A percentile compares a stretch with the other conserved stretches of the same genome.
Conservation (phyloP, 2,113 vertebrate genomes). For the Atractosteus spatula region DNA sequence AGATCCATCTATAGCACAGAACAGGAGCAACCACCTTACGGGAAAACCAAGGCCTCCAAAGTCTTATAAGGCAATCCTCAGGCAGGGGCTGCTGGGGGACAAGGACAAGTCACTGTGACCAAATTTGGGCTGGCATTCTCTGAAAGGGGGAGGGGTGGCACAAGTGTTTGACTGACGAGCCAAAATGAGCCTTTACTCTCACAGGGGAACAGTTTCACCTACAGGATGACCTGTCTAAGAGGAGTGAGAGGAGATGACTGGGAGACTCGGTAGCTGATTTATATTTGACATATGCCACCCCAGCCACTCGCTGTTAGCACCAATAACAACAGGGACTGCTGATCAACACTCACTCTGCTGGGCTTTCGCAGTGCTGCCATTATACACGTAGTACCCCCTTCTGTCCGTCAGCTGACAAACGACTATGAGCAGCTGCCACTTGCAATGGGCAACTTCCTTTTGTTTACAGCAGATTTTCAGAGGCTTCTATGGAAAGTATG, state of each 20-base stretch:
- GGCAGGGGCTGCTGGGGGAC: constrained; percentile 12
- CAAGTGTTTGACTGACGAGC: background rate
- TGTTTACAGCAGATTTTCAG: background rate
- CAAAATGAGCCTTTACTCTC: background rate
- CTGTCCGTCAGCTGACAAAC: background rate
- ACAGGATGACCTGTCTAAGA: constrained; percentile 14
- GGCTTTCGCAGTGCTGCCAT: background rate
- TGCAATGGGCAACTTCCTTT: background rate
- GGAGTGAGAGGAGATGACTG: constrained; percentile 9
- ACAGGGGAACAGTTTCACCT: constrained; percentile 3
- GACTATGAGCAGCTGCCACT: background rate
- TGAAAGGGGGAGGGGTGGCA: background rate
- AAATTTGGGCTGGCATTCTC: constrained; percentile 32
- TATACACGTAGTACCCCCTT: background rate
- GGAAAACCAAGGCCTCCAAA: constrained; percentile 14
- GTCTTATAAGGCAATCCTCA: constrained; percentile 41
- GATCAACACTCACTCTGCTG: background rate
- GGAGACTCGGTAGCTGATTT: constrained; percentile 19
- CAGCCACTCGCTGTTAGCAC: background rate
- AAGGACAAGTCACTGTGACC: constrained; percentile 19
- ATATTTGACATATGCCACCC: constrained; percentile 13
- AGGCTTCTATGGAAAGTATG: background rate
- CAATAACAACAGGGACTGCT: background rate
- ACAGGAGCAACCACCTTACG: background rate
- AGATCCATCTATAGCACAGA: constrained; percentile 7